Conservation (phyloP, 2,888 invertebrate species). For the Ashinkailepas kermadecensis region DNA sequence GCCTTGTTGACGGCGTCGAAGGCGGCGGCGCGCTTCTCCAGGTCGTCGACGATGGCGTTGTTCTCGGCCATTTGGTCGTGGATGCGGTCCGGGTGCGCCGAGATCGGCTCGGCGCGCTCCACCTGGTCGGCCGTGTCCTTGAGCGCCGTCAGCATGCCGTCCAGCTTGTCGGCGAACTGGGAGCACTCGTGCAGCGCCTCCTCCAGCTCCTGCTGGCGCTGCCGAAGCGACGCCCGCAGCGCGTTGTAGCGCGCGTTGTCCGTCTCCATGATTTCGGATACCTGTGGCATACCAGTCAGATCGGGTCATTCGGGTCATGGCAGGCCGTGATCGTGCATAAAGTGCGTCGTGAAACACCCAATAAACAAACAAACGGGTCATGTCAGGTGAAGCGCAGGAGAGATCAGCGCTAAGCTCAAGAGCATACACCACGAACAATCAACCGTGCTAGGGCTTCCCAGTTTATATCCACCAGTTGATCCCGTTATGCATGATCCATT, state of each 20-base stretch:
- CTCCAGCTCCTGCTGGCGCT: constrained; percentile 84
- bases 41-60: constrained; percentile 75
- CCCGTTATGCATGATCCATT: too few species aligned
- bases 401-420: too few species aligned
- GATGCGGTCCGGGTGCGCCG: constrained; percentile 91
- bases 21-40: constrained; percentile 80
- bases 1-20: constrained; percentile 84
- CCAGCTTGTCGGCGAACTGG: constrained; percentile 91
- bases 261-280: constrained; percentile 77
- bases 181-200: constrained; percentile 74
- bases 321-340: too few species aligned
- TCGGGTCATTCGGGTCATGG: too few species aligned
- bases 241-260: constrained; percentile 84
- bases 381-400: too few species aligned
- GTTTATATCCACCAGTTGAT: too few species aligned
- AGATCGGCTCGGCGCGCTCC: constrained; percentile 82
- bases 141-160: constrained; percentile 89
- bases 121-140: constrained; percentile 46
- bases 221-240: constrained; percentile 69
- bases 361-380: too few species aligned
- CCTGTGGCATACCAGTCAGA: constrained; percentile 36
- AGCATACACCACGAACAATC: too few species aligned
- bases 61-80: constrained; percentile 95
- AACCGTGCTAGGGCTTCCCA: too few species aligned
- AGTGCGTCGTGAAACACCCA: too few species aligned